Base-by-base conservation (phyloP, 2,113 vertebrate species). In the Semicossyphus pulcher region DNA sequence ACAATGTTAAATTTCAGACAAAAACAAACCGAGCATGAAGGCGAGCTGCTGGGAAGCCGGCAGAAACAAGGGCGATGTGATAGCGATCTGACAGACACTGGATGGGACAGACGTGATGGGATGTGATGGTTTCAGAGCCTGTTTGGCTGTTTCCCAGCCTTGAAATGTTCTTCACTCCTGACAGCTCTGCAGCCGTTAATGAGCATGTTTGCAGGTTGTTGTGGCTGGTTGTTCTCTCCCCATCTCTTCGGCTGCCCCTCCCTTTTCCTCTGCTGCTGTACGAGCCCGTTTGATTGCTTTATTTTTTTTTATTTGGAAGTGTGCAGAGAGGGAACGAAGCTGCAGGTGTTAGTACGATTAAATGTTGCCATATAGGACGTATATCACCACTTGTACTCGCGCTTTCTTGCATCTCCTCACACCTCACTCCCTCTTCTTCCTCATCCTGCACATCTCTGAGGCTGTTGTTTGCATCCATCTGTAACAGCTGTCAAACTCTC, bases 401-500 rank as follows among this genome's bases (percentile, higher is more conserved):
- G 2, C 29, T 39, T 31, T 25, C 41, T 58, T 16, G 18, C 29
- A 12, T 45, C 2, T 12, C 60, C 32, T 58, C 15, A 16, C 41
- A 10, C 60, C 32, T 58, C 15, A 16, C 41, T 32, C 18, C 12
- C 14, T 44, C 29, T 23, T 11, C 36, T 7, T 51, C 23, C 45
- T 54, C 20, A 12, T 54, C 18, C n/a, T 28, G 4, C 66, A 15
- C 41, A 51, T 26, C 23, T 64, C 31, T 28, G 7, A 36, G 5
- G 53, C 45, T 65, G 57, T 21, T 66, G 31, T 71, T 71, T 65
- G n/a, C 37, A 49, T 52, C 47, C 28, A 32, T 14, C 39, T 47
- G 7, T 28, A 49, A 16, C 59, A 56, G 41, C 60, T 14, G 31
- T 4, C 25, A 21, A 7, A 26, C 10, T 28, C 21, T 8, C 48